A percentile compares a stretch with the other conserved stretches of the same genome.
Evolutionary conservation across 1,140 invertebrate species (phyloP).

Genomic region (Apis florea): DNA sequence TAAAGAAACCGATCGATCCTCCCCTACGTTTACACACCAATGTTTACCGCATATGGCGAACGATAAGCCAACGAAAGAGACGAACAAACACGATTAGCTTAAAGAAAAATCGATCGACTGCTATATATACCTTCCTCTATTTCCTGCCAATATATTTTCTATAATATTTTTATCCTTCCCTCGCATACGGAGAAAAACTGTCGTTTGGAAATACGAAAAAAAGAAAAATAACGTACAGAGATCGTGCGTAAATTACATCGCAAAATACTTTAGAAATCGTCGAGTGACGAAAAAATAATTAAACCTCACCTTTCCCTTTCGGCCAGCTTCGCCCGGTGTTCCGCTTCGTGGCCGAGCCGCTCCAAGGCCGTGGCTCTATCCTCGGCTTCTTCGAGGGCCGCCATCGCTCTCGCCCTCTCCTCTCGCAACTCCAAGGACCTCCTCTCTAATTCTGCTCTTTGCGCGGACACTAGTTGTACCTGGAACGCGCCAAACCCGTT

Average conservation of each 20-base stretch:
- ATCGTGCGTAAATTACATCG: too few species aligned
- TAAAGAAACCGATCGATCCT: neutral
- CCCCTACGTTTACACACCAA: neutral
- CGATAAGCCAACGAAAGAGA: neutral
- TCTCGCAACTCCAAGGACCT: constrained; percentile 86
- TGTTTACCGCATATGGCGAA: neutral
- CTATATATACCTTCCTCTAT: neutral
- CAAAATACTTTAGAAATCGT: neutral
- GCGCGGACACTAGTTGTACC: constrained; percentile 91
- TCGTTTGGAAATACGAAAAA: neutral
- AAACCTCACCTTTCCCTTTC: constrained; percentile 79
- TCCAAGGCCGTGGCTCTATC: constrained; percentile 93
- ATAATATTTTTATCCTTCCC: neutral
- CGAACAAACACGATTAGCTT: neutral
- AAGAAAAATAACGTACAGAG: neutral
- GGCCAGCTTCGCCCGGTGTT: constrained; percentile 79
- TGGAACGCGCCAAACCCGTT: constrained; percentile 67
- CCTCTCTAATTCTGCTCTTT: constrained; percentile 91
- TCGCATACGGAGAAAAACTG: neutral
- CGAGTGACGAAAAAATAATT: neutral
- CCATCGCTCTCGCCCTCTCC: constrained; percentile 89
- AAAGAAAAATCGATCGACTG: neutral
- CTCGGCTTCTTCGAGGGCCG: constrained; percentile 92
- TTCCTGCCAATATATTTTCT: neutral
- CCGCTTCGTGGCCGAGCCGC: constrained; percentile 91